Evolutionary conservation across 2,113 vertebrate species (phyloP).

Genomic region (Notothenia rossii): DNA sequence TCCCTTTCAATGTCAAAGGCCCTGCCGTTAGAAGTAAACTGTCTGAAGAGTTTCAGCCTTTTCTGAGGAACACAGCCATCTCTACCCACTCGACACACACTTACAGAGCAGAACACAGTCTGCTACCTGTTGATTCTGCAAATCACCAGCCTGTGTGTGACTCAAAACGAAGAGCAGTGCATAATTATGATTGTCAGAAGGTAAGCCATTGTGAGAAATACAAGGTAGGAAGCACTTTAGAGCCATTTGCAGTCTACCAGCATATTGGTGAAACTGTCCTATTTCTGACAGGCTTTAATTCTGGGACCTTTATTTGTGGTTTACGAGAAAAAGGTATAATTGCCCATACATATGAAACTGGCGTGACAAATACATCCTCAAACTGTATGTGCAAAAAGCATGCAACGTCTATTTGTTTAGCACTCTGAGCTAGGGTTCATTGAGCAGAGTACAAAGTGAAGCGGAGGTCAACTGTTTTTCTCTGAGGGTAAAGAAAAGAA

Average conservation of each 20-base stretch:
- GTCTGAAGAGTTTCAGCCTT: slow-evolving; percentile 4
- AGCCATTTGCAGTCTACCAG: slow-evolving; percentile 35
- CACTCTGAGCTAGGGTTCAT: slow-evolving; percentile 1
- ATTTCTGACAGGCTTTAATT: slow-evolving; percentile 30
- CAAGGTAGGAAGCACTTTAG: slow-evolving; percentile 41
- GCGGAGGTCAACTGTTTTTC: slow-evolving; percentile 7
- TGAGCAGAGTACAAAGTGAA: slow-evolving; percentile 20
- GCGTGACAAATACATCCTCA: background rate
- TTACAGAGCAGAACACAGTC: slow-evolving; percentile 17
- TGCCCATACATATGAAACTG: slow-evolving; percentile 12
- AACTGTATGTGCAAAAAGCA: slow-evolving; percentile 4
- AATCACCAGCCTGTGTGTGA: slow-evolving; percentile 41
- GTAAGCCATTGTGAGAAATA: slow-evolving; percentile 43
- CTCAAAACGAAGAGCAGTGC: slow-evolving; percentile 29
- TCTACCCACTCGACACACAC: background rate
- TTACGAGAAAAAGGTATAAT: background rate
- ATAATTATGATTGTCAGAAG: slow-evolving; percentile 47
- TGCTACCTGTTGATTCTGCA: slow-evolving; percentile 37
- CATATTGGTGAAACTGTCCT: background rate
- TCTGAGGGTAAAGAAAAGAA: background rate
- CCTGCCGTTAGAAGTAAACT: background rate
- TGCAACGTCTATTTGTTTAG: slow-evolving; percentile 4
- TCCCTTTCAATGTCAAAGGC: slow-evolving; percentile 1
- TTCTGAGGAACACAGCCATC: background rate
- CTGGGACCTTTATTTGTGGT: background rate